Base-by-base conservation (phyloP, 1,140 invertebrate genomes). In the Rhopalosiphum maidis region DNA sequence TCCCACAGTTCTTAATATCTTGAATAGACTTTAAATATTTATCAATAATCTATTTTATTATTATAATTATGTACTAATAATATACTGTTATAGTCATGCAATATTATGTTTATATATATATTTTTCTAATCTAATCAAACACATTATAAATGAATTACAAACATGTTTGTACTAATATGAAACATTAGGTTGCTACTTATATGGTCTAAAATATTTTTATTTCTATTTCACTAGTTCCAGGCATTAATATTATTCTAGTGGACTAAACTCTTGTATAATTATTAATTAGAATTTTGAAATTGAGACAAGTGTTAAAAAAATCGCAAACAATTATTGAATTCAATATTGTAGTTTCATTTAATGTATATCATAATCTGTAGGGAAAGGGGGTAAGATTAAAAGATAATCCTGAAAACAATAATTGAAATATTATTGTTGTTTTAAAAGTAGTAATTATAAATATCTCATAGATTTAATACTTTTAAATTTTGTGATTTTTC, bases 401-500 rank as follows among this genome's bases (percentile, higher is more conserved):
- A 55, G 23, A 41, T 55, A 55, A 90, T 41, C 35, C 60, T 91
- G 21, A 46, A 46, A 11, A 91, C 41, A 68, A 30, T 68, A 68
- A 91, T 82, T n/a, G 22, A n/a, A 8, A n/a, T 46, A 7, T 91
- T 77, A 46, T 91, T 91, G 43, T 91, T 91, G n/a, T 91, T 43
- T 30, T 15, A 8, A 37, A 60, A 2, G 35, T 55, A 48, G 11
- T 48, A 35, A 91, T 46, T 77, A 68, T 21, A 46, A 83, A 51
- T 83, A 37, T 92, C 46, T 83, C 90, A 48, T 92, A 92, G 46
- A 48, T 83, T 51, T 83, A 92, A 92, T 51, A 30, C 54, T 55
- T 92, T 83, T 51, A 22, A 92, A 92, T 37, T 77, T 91, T 92
- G 91, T 92, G 91, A 92, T 92, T 93, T 83, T 93, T 35, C 91